Evolutionary conservation across 2,888 invertebrate species (phyloP), one percentile per base, ranked within the genome.

Genomic region (Drosophila kuntzei): DNA sequence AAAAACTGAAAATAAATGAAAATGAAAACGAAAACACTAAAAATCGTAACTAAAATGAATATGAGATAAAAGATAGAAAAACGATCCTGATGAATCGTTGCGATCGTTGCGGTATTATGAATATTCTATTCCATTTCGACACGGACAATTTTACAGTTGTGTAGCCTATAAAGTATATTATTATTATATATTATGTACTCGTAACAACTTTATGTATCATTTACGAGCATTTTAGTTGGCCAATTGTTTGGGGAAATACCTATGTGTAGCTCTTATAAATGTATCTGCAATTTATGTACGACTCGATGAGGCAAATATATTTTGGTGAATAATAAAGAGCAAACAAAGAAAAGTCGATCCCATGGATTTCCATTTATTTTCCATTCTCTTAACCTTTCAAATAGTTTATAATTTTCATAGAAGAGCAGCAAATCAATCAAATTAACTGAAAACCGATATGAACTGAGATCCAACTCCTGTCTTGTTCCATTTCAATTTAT

Each of bases 251-350:
- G 32, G 41, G 36, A 5, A 54, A 47, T 29, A 16, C 16, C 27
- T 27, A 54, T 60, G 75, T 32, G 8, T 78, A 71, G 79, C 66
- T 76, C 63, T 20, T 51, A 36, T 46, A 58, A 75, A 64, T 80
- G 76, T 86, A 83, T 69, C 80, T 76, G 79, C 75, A 61, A 78
- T 66, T 82, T 64, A 79, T 82, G 85, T 78, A 87, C 71, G 75
- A 54, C 55, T 71, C 61, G 75, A 75, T 59, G 69, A 64, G 84
- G 87, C 87, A 84, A 80, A 83, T 85, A 76, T 78, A 78, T 88
- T 90, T 83, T 89, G 79, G 70, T 84, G 82, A 81, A 76, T 73
- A 89, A 79, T 77, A 89, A 80, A 85, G 76, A 79, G 74, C 76
- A 89, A 87, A 83, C 71, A 77, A 89, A 76, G 77, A 68, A 85